phyloP scores from a whole-genome alignment of 2,888 invertebrate genomes.

The Ophion costatus region DNA sequence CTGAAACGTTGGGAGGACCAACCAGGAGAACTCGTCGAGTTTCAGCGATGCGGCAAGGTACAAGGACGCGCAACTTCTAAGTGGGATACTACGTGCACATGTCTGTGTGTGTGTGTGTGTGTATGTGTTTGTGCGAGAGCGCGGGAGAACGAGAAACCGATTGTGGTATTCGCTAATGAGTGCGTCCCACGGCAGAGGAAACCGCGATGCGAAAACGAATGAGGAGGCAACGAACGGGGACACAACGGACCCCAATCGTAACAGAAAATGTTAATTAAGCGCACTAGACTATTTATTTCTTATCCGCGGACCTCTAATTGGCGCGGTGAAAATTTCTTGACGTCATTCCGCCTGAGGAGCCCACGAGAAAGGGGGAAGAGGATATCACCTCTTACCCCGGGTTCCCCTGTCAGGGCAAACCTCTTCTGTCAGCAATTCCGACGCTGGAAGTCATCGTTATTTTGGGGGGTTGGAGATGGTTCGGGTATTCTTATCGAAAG shows the following conservation, averaged over 20 bases:
- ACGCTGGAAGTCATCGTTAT: conserved; percentile 30
- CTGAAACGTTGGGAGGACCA: conserved; percentile 55
- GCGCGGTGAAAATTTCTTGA: conserved; percentile 74
- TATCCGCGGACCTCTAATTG: conserved; percentile 75
- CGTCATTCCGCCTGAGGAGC: conserved; percentile 36
- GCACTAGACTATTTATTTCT: conserved; percentile 74
- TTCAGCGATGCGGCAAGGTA: conserved; percentile 62
- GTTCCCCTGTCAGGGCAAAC: background rate
- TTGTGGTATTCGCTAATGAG: conserved; percentile 83
- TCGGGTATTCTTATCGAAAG: conserved; percentile 22
- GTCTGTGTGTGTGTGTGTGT: conserved; percentile 8
- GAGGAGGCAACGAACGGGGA: conserved; percentile 52
- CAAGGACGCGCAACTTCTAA: conserved; percentile 43
- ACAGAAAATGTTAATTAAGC: conserved; percentile 83
- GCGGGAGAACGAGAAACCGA: conserved; percentile 74
- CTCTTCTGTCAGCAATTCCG: conserved; percentile 40
- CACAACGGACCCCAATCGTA: conserved; percentile 76
- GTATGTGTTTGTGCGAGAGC: conserved; percentile 23
- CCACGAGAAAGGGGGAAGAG: conserved; percentile 4
- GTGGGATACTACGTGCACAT: conserved; percentile 19
- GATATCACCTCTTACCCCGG: conserved; percentile 7
- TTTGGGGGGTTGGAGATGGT: background rate
- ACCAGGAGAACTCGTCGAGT: conserved; percentile 53
- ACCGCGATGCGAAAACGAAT: conserved; percentile 61
- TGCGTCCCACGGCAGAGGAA: conserved; percentile 66